Percentiles rank a stretch among this genome's conserved stretches.
Conservation (phyloP, 2,113 vertebrate genomes). For the Tauraco erythrolophus region DNA sequence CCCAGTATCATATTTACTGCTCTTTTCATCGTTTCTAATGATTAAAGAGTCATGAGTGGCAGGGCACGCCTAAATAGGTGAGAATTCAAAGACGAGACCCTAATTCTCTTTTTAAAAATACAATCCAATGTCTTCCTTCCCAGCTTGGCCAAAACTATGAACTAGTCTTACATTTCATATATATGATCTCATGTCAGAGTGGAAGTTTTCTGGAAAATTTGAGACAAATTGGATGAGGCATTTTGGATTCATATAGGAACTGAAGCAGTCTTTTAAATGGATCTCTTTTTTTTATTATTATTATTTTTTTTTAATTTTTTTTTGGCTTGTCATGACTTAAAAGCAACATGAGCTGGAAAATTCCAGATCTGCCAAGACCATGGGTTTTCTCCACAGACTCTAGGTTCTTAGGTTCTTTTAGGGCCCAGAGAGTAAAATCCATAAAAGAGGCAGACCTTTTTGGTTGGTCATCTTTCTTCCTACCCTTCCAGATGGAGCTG, state of each 20-base stretch:
- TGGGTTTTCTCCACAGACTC: neutral
- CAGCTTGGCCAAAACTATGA: slow-evolving; percentile 13
- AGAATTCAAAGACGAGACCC: slow-evolving; percentile 22
- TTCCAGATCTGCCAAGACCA: slow-evolving; percentile 15
- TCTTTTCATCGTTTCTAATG: neutral
- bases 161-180: neutral
- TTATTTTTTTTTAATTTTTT: neutral
- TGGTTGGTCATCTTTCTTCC: neutral
- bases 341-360: slow-evolving; percentile 34
- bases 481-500: neutral
- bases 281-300: neutral
- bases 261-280: neutral
- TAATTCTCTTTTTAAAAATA: slow-evolving; percentile 9
- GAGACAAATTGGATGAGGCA: slow-evolving; percentile 48
- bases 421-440: neutral
- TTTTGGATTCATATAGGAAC: slow-evolving; percentile 30
- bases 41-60: neutral
- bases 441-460: neutral
- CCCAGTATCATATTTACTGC: neutral
- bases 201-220: slow-evolving; percentile 58
- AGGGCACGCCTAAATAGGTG: neutral
- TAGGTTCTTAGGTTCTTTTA: neutral
- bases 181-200: slow-evolving; percentile 54
- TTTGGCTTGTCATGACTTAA: slow-evolving; percentile 9
- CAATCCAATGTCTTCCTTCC: neutral